Conservation (phyloP, 2,113 vertebrate genomes). For the Cebidichthys violaceus region DNA sequence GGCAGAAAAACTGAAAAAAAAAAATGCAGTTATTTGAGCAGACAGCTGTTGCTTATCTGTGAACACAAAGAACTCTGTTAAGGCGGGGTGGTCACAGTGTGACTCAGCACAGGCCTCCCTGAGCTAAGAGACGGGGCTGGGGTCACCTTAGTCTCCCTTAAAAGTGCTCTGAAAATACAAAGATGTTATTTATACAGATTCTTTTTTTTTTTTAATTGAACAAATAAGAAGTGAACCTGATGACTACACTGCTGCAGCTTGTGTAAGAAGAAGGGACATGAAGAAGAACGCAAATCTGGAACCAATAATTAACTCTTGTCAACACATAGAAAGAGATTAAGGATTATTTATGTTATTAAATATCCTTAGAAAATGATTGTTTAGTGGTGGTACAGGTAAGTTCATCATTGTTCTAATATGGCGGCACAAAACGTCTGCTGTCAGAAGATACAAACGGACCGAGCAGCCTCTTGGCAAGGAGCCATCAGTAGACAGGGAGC, state of each 20-base stretch:
- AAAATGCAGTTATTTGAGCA: constrained; percentile 60
- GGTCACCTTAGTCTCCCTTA: constrained; percentile 37
- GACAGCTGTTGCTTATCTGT: constrained; percentile 74
- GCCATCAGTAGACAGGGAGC: constrained; percentile 20
- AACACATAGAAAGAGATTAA: not conserved
- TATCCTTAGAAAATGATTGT: not conserved
- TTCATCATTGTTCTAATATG: not conserved
- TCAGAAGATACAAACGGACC: constrained; percentile 18
- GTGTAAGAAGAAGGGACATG: not conserved
- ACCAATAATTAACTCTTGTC: not conserved
- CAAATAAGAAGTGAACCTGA: not conserved
- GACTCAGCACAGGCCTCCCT: constrained; percentile 74
- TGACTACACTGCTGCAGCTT: not conserved
- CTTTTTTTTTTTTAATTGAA: not conserved
- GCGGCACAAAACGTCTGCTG: constrained; percentile 8
- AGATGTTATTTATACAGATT: not conserved
- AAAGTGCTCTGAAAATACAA: constrained; percentile 14
- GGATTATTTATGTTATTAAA: not conserved
- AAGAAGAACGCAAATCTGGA: too few species aligned
- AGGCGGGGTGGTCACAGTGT: constrained; percentile 61
- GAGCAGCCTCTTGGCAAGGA: constrained; percentile 27
- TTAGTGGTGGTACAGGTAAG: not conserved
- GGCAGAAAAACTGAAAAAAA: constrained; percentile 36
- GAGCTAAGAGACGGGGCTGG: constrained; percentile 30
- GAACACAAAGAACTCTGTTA: constrained; percentile 72